Evolutionary conservation across 2,113 vertebrate species (phyloP).

Genomic region (Pagrus major): DNA sequence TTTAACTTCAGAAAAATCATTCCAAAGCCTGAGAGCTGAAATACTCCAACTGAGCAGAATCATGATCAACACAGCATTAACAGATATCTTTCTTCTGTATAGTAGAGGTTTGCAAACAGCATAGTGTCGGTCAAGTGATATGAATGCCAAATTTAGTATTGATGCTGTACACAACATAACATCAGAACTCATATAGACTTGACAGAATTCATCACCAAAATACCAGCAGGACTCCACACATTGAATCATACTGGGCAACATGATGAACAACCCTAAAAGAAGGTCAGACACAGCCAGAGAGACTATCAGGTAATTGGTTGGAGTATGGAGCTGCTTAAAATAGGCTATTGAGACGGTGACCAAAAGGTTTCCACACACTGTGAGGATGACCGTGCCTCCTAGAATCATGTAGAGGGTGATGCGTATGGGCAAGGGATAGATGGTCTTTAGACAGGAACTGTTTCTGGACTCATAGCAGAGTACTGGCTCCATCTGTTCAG

Average conservation of each 20-base stretch:
- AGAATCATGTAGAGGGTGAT: conserved; percentile 29
- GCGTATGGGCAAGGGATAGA: conserved; percentile 19
- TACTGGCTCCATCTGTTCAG: conserved; percentile 27
- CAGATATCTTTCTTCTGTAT: conserved; percentile 22
- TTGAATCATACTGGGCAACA: conserved; percentile 34
- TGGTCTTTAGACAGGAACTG: conserved; percentile 10
- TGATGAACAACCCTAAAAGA: conserved; percentile 23
- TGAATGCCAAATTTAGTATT: conserved; percentile 38
- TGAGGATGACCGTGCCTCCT: conserved; percentile 12
- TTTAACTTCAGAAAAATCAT: conserved; percentile 43
- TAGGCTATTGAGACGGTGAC: conserved; percentile 29
- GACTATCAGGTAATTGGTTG: conserved; percentile 36
- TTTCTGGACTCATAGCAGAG: conserved; percentile 37
- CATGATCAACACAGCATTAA: conserved; percentile 10
- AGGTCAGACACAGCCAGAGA: conserved; percentile 42
- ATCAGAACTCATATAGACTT: conserved; percentile 34
- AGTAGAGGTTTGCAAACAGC: conserved; percentile 28
- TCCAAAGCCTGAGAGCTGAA: conserved; percentile 35
- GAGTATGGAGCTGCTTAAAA: conserved; percentile 48
- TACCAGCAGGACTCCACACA: conserved; percentile 38
- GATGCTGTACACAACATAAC: conserved; percentile 39
- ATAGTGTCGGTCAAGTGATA: conserved; percentile 39
- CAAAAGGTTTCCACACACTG: conserved; percentile 46
- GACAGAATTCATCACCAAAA: conserved; percentile 33
- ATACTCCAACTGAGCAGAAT: conserved; percentile 31